phyloP scores from a whole-genome alignment of 2,797 vertebrate species.

The Periophthalmus magnuspinnatus region DNA sequence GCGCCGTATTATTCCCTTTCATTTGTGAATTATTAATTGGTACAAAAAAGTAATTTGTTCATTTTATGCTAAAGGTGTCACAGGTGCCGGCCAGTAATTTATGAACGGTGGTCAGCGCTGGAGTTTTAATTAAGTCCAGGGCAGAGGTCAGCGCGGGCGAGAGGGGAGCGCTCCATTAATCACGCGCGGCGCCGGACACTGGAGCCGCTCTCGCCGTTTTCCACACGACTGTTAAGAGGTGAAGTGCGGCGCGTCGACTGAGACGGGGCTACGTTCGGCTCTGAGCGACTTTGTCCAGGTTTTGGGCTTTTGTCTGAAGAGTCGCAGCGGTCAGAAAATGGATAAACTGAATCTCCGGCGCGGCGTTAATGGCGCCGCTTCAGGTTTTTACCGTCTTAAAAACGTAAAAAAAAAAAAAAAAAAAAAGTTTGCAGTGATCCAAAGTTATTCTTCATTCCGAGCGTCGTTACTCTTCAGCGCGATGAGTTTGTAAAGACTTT shows the following conservation, averaged over 20 bases:
- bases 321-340: background rate
- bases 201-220: slow-evolving; percentile 62
- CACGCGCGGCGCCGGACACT: slow-evolving; percentile 44
- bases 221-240: slow-evolving; percentile 45
- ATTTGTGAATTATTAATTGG: slow-evolving; percentile 62
- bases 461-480: no score
- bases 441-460: no score
- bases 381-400: no score
- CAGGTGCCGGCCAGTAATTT: slow-evolving; percentile 65
- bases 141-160: slow-evolving; percentile 59
- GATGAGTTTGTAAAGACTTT: no score
- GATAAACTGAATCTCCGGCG: background rate
- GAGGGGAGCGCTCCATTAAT: slow-evolving; percentile 73
- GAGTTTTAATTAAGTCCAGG: slow-evolving; percentile 76
- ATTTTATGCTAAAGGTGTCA: slow-evolving; percentile 59
- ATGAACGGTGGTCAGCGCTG: slow-evolving; percentile 66
- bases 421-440: no score
- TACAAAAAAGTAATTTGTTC: slow-evolving; percentile 52
- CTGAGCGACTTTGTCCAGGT: slow-evolving; percentile 1
- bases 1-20: slow-evolving; percentile 34
- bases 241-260: slow-evolving; percentile 20
- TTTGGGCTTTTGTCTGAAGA: background rate
- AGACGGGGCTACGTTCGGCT: background rate
- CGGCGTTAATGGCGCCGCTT: no score
- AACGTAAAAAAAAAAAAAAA: no score